A percentile compares a stretch with the other conserved stretches of the same genome.
Conservation (phyloP, 1,140 invertebrate genomes). For the Diplogasteroides magnus region DNA sequence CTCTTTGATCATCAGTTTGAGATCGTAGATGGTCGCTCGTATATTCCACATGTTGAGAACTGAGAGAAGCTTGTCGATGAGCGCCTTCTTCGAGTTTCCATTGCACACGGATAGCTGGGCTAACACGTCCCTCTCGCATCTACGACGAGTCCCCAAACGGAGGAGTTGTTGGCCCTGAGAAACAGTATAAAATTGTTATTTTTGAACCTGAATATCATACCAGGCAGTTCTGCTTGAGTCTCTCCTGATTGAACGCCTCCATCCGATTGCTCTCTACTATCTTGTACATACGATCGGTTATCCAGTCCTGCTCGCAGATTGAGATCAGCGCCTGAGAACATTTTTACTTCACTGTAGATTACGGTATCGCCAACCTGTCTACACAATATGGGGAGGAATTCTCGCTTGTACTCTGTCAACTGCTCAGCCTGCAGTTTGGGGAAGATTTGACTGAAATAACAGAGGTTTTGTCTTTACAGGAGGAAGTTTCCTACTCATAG, state of each 20-base stretch:
- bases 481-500: background rate
- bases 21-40: constrained; percentile 23
- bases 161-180: constrained; percentile 22
- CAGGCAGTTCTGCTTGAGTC: constrained; percentile 20
- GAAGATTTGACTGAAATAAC: too few relatives aligned
- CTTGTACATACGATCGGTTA: constrained; percentile 15
- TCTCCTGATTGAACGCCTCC: constrained; percentile 15
- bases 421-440: too few relatives aligned
- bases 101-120: constrained; percentile 10
- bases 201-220: too few relatives aligned
- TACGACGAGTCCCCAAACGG: constrained; percentile 11
- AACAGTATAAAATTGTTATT: too few relatives aligned
- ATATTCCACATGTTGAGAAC: constrained; percentile 25
- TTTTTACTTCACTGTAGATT: too few relatives aligned
- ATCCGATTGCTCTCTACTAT: background rate
- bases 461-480: too few relatives aligned
- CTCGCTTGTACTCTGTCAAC: background rate
- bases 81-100: constrained; percentile 19
- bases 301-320: constrained; percentile 16
- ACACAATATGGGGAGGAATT: background rate
- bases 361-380: too few relatives aligned
- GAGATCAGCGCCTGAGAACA: background rate
- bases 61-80: constrained; percentile 23
- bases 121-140: constrained; percentile 7
- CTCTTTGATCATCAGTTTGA: constrained; percentile 30